These are phyloP conservation scores for Gastrophryne carolinensis DNA, from an alignment of 2,797 vertebrate genomes.

Conservation along the genomic window DNA sequence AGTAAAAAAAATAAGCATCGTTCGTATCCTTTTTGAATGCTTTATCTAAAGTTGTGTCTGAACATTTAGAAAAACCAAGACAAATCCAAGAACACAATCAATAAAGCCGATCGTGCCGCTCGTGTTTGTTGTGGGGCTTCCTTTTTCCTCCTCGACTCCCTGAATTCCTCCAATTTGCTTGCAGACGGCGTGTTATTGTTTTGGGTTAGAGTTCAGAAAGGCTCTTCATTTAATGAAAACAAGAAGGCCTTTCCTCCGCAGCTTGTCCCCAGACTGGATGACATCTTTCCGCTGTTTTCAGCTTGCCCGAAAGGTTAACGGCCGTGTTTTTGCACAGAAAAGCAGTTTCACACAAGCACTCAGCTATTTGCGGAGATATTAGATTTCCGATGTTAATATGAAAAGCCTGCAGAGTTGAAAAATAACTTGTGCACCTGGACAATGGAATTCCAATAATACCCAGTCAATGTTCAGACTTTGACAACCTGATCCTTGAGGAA, in stretches of 20 bases:
- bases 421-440: not conserved
- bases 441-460: not conserved
- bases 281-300: constrained; percentile 31
- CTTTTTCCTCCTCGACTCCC: not conserved
- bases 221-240: constrained; percentile 40
- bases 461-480: not conserved
- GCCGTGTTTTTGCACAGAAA: constrained; percentile 2
- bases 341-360: not conserved
- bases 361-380: constrained; percentile 1
- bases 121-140: constrained; percentile 22
- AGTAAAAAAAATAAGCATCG: not conserved
- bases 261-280: constrained; percentile 23
- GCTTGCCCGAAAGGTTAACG: not conserved
- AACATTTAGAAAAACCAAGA: not conserved
- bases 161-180: not conserved
- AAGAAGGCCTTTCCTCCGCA: constrained; percentile 22
- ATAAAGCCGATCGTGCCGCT: not conserved
- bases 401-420: not conserved
- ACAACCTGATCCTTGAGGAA: not conserved
- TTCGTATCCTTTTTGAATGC: not conserved
- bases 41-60: not conserved
- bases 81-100: not conserved
- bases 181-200: constrained; percentile 19
- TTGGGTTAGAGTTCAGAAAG: constrained; percentile 16
- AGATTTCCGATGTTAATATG: not conserved